These are phyloP conservation scores for Agrotis segetum DNA, from an alignment of 2,888 invertebrate species.

Conservation along the genomic window DNA sequence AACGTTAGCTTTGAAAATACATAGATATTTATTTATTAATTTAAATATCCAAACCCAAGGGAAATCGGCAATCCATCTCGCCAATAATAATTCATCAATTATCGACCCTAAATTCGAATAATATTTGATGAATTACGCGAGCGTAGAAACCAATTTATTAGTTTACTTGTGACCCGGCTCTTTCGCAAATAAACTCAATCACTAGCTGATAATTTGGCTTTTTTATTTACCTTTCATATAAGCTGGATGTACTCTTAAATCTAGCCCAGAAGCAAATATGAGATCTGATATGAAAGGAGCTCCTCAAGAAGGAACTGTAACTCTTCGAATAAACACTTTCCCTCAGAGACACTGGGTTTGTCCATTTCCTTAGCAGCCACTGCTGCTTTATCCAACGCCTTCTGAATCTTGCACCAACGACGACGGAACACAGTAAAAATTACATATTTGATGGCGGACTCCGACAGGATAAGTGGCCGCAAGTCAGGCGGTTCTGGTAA, in stretches of 20 bases:
- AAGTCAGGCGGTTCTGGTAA: too few relatives aligned
- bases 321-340: too few relatives aligned
- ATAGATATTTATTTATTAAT: not conserved
- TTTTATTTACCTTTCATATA: too few relatives aligned
- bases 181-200: too few relatives aligned
- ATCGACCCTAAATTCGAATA: not conserved
- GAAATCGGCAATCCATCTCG: not conserved
- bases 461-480: too few relatives aligned
- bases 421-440: too few relatives aligned
- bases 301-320: too few relatives aligned
- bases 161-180: not conserved
- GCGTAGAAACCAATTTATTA: not conserved
- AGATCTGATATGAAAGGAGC: too few relatives aligned
- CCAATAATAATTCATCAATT: slow-evolving; percentile 7
- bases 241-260: too few relatives aligned
- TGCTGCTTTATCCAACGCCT: slow-evolving; percentile 90
- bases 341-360: slow-evolving; percentile 73
- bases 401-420: slow-evolving; percentile 96
- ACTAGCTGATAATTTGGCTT: too few relatives aligned
- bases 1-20: not conserved
- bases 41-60: not conserved
- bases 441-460: too few relatives aligned
- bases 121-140: not conserved
- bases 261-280: too few relatives aligned
- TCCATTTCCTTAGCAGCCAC: slow-evolving; percentile 78